A percentile compares a stretch with the other conserved stretches of the same genome.
These are phyloP conservation scores for Luehdorfia chinensis DNA, from an alignment of 1,140 invertebrate genomes.

Conservation along the genomic window DNA sequence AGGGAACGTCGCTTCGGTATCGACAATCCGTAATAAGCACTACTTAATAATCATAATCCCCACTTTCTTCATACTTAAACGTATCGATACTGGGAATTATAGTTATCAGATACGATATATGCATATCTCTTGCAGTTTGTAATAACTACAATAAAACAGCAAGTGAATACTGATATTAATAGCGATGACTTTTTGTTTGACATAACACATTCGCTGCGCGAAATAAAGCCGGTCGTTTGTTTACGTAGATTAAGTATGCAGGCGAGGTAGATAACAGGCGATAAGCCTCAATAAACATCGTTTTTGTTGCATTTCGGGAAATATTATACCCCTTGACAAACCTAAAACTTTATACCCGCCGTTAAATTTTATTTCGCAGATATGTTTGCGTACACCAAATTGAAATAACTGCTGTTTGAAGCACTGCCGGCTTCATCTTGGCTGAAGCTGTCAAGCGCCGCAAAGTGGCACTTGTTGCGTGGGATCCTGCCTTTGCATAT, in stretches of 20 bases:
- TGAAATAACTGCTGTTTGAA: constrained; percentile 16
- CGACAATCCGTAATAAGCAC: background rate
- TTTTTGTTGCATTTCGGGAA: too few relatives aligned
- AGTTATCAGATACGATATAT: constrained; percentile 9
- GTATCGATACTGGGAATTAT: background rate
- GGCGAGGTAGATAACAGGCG: constrained; percentile 19
- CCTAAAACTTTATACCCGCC: background rate
- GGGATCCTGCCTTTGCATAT: constrained; percentile 45
- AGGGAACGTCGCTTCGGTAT: background rate
- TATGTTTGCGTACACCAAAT: background rate
- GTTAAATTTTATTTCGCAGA: background rate
- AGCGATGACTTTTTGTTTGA: constrained; percentile 4
- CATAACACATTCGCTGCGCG: constrained; percentile 1
- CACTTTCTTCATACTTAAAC: background rate
- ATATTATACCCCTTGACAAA: too few relatives aligned
- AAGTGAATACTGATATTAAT: constrained; percentile 3
- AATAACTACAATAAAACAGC: background rate
- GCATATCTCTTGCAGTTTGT: constrained; percentile 6
- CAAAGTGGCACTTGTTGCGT: constrained; percentile 56
- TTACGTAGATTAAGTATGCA: constrained; percentile 19
- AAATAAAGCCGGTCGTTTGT: constrained; percentile 13
- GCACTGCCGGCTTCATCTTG: constrained; percentile 10
- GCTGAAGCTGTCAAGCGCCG: constrained; percentile 16
- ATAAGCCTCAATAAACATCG: constrained; percentile 10
- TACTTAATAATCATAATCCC: constrained; percentile 12